A percentile compares a stretch with the other conserved stretches of the same genome.
phyloP scores from a whole-genome alignment of 2,797 vertebrate species.

The Fistularia tabacaria region DNA sequence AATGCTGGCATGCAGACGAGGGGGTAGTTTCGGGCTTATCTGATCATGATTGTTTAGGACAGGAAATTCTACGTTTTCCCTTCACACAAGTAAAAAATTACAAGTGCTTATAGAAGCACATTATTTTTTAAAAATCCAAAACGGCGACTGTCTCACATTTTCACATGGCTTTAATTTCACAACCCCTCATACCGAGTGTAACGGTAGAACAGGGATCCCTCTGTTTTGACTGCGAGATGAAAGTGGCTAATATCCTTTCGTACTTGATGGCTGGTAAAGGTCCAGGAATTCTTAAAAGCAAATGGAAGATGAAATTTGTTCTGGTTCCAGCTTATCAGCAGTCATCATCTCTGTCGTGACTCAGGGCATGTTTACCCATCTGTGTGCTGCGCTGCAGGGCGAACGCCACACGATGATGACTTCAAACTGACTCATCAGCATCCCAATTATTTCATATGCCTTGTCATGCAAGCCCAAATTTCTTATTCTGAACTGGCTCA shows the following conservation, averaged over 20 bases:
- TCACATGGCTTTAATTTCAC: not conserved
- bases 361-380: slow-evolving; percentile 31
- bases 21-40: not conserved
- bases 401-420: slow-evolving; percentile 14
- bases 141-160: not conserved
- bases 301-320: slow-evolving; percentile 8
- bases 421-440: slow-evolving; percentile 16
- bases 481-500: slow-evolving; percentile 6
- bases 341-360: slow-evolving; percentile 24
- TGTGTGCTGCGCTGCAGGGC: slow-evolving; percentile 21
- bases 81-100: not conserved
- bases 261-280: not conserved
- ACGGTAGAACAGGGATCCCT: too few species aligned
- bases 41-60: slow-evolving; percentile 4
- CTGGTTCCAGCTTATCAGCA: slow-evolving; percentile 11
- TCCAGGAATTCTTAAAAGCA: not conserved
- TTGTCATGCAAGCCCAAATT: slow-evolving; percentile 15
- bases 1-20: slow-evolving; percentile 14
- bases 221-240: too few species aligned
- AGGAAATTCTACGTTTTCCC: not conserved
- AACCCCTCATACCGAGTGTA: not conserved
- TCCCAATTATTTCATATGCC: slow-evolving; percentile 15
- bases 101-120: not conserved
- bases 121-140: slow-evolving; percentile 2
- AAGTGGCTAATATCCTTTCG: too few species aligned